Conservation (phyloP, 2,797 vertebrate species). For the Melanotaenia pygmaea region DNA sequence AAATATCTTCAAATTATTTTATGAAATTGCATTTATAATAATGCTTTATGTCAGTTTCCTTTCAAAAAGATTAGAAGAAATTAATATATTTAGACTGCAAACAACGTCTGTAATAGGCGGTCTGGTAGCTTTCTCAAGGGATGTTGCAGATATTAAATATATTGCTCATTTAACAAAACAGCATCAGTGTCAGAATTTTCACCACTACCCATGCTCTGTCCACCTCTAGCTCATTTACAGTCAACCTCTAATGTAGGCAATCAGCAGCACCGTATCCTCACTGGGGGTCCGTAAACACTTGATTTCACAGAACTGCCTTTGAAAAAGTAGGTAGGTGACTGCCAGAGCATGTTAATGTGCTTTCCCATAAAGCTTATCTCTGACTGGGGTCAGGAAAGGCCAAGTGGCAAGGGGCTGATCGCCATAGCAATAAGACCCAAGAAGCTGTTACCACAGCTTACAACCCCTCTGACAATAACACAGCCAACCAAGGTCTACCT, state of each 20-base stretch:
- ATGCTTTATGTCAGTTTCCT: constrained; percentile 55
- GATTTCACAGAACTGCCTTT: constrained; percentile 78
- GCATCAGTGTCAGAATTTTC: constrained; percentile 51
- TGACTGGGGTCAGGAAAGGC: constrained; percentile 79
- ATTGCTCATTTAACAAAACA: constrained; percentile 78
- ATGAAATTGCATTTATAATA: constrained; percentile 42
- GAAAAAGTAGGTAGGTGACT: constrained; percentile 78
- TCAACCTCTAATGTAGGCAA: constrained; percentile 76
- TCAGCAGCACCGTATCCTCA: constrained; percentile 72
- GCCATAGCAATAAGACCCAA: constrained; percentile 82
- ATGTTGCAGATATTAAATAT: constrained; percentile 75
- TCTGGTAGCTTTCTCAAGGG: constrained; percentile 51
- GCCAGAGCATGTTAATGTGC: constrained; percentile 79
- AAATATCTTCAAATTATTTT: constrained; percentile 43
- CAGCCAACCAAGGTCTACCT: constrained; percentile 67
- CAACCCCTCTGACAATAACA: constrained; percentile 73
- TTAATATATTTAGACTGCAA: constrained; percentile 66
- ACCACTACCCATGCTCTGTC: constrained; percentile 65
- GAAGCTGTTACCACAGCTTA: constrained; percentile 76
- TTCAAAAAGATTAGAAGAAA: constrained; percentile 82
- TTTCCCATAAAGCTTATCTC: constrained; percentile 84
- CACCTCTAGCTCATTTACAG: constrained; percentile 73
- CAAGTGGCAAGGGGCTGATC: constrained; percentile 80
- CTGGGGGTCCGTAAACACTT: constrained; percentile 87
- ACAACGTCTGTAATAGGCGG: constrained; percentile 46